Conservation (phyloP, 2,113 vertebrate genomes). For the Artemisiospiza belli region DNA sequence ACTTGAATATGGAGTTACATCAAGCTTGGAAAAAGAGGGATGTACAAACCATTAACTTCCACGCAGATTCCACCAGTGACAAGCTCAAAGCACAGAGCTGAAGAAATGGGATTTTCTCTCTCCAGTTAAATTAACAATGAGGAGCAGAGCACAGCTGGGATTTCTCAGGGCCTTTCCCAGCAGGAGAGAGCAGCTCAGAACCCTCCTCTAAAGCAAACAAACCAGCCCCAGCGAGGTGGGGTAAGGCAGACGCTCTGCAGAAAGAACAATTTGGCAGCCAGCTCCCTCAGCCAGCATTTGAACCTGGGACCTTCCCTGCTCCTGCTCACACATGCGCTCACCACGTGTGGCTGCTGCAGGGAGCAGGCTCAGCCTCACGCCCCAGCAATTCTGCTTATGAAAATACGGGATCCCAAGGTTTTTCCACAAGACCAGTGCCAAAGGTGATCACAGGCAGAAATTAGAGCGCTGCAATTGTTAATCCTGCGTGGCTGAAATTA, state of each 20-base stretch:
- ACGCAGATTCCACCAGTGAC: neutral
- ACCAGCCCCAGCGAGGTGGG: neutral
- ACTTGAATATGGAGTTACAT: neutral
- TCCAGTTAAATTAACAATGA: neutral
- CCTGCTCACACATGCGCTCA: constrained; percentile 16
- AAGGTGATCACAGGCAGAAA: constrained; percentile 57
- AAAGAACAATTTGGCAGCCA: neutral
- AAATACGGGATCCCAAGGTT: constrained; percentile 40
- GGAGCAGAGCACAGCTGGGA: neutral
- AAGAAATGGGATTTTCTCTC: neutral
- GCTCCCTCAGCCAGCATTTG: neutral
- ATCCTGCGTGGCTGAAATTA: constrained; percentile 12
- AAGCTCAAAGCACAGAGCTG: neutral
- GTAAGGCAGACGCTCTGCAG: neutral
- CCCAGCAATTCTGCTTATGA: constrained; percentile 16
- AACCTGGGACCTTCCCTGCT: neutral
- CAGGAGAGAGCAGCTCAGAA: neutral
- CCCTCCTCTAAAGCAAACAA: constrained; percentile 28
- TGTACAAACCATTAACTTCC: neutral
- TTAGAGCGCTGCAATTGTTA: constrained; percentile 26
- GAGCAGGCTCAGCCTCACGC: neutral
- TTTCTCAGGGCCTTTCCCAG: neutral
- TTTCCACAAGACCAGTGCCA: constrained; percentile 32
- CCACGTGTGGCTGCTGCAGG: neutral
- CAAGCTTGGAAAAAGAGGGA: neutral